phyloP scores from a whole-genome alignment of 2,888 invertebrate species.

The Drosophila neotestacea region DNA sequence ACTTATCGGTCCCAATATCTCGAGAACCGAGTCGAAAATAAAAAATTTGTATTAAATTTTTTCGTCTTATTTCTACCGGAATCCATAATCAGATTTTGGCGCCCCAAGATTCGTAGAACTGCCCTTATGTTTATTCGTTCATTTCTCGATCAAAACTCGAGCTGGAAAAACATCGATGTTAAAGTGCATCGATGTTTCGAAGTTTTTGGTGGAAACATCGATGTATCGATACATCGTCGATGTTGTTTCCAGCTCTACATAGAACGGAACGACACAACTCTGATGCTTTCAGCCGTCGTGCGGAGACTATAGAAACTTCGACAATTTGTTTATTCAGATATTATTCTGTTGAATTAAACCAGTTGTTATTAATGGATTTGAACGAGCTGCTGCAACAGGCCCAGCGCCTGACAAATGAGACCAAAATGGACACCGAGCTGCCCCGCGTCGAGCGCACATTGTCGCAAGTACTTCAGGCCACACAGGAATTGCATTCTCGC shows the following conservation, averaged over 20 bases:
- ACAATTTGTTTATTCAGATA: not conserved
- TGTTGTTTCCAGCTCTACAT: too few relatives aligned
- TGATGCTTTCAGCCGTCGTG: slow-evolving; percentile 13
- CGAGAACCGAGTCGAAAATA: too few relatives aligned
- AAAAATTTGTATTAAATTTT: too few relatives aligned
- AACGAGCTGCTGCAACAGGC: slow-evolving; percentile 95
- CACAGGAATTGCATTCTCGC: slow-evolving; percentile 94
- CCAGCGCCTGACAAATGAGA: slow-evolving; percentile 95
- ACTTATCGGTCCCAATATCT: too few relatives aligned
- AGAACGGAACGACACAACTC: too few relatives aligned
- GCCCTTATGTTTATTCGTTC: too few relatives aligned
- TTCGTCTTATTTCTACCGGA: too few relatives aligned
- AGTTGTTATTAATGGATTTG: slow-evolving; percentile 88
- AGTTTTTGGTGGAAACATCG: not conserved
- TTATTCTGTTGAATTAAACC: not conserved
- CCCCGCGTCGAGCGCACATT: slow-evolving; percentile 95
- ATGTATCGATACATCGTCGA: slow-evolving; percentile 7
- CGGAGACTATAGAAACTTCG: not conserved
- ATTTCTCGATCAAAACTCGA: too few relatives aligned
- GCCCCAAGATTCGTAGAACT: too few relatives aligned
- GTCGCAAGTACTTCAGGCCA: slow-evolving; percentile 95
- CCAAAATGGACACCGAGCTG: slow-evolving; percentile 93
- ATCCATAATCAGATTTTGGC: too few relatives aligned
- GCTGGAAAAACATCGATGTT: too few relatives aligned
- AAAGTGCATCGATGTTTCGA: too few relatives aligned